These are phyloP conservation scores for Psilopsiagon aymara DNA, from an alignment of 2,113 vertebrate genomes.

Conservation along the genomic window DNA sequence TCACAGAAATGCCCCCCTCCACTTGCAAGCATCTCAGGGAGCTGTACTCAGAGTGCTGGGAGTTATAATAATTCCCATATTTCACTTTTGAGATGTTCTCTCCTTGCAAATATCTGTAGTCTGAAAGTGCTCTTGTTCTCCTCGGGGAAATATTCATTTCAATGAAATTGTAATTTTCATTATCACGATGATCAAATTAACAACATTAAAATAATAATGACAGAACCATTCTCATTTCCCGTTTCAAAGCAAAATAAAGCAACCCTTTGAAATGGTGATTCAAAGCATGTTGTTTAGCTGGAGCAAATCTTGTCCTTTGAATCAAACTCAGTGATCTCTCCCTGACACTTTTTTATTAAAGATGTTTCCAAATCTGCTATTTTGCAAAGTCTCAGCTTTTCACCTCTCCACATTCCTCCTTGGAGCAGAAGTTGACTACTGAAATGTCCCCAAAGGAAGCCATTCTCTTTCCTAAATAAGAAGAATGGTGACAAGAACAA, in stretches of 20 bases:
- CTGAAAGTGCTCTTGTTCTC: background rate
- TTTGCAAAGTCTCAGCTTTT: background rate
- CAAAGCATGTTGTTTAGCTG: background rate
- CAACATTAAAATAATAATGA: conserved; percentile 8
- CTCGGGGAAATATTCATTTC: background rate
- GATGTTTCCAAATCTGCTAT: background rate
- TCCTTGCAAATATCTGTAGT: background rate
- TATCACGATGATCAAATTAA: conserved; percentile 34
- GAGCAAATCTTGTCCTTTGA: background rate
- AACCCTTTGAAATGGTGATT: conserved; percentile 42
- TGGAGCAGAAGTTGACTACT: background rate
- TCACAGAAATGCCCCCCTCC: background rate
- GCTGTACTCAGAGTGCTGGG: background rate
- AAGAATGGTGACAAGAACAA: background rate
- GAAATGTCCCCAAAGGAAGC: background rate
- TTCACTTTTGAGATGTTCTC: background rate
- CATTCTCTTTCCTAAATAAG: background rate
- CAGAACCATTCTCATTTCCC: background rate
- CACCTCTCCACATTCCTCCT: background rate
- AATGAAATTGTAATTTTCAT: conserved; percentile 11
- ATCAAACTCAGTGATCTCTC: background rate
- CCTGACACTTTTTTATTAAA: background rate
- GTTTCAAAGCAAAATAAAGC: conserved; percentile 19
- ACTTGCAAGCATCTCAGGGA: background rate
- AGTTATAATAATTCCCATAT: background rate